Conservation (phyloP, 1,140 invertebrate genomes). For the Dryas iulia region DNA sequence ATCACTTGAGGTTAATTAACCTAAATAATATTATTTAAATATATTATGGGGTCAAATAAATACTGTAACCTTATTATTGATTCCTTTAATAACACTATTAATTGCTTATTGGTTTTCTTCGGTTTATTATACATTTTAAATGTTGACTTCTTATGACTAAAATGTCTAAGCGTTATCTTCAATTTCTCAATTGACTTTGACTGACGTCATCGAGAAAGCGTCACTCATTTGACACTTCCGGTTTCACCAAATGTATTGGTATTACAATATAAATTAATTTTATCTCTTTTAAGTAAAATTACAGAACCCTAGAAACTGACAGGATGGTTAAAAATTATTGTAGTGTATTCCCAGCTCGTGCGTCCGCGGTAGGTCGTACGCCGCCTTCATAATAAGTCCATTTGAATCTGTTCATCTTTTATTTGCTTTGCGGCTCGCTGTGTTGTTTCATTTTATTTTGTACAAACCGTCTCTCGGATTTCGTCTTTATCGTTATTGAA, state of each 20-base stretch:
- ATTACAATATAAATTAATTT: background rate
- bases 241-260: background rate
- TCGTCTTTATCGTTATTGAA: constrained; percentile 13
- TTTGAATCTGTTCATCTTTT: constrained; percentile 53
- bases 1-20: background rate
- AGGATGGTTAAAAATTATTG: constrained; percentile 20
- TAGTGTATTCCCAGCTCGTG: constrained; percentile 31
- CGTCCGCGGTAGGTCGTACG: constrained; percentile 47
- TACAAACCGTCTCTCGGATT: constrained; percentile 12
- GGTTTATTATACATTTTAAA: background rate
- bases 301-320: background rate
- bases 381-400: constrained; percentile 59
- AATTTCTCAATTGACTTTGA: too few species aligned
- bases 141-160: background rate
- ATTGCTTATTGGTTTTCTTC: background rate
- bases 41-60: too few species aligned
- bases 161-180: too few species aligned
- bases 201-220: too few species aligned
- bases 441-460: constrained; percentile 17
- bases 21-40: too few species aligned
- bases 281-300: background rate
- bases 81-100: too few species aligned
- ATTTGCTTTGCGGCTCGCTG: constrained; percentile 32
- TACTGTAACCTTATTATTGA: too few species aligned
- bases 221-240: too few species aligned